Base-by-base conservation (phyloP, 1,140 invertebrate species). In the Anoplophora glabripennis region DNA sequence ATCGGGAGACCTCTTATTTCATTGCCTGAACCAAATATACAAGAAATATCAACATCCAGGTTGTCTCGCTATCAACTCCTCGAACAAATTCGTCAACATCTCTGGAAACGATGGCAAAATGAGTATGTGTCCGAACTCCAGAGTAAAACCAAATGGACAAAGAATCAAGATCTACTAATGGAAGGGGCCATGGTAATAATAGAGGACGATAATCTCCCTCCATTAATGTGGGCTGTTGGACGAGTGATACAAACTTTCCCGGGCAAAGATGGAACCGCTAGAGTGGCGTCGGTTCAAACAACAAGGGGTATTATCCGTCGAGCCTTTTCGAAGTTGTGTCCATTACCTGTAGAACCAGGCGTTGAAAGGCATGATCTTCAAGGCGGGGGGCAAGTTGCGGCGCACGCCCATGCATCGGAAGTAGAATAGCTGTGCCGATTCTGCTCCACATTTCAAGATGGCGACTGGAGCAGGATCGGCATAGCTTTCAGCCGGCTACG, bases 241-340 rank as follows among this genome's bases (percentile, higher is more conserved):
- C 51, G 71, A 36, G 56, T 75, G 4, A 45, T 54, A 8, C 36
- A 42, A 4, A 14, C 70, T 3, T 63, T 69, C 57, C 56, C 66
- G 2, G 71, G 71, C 21, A 21, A 10, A 7, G 69, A 73, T 41
- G 65, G 65, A 21, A 53, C 61, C n/a, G 44, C 11, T 44, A 53
- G 70, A 38, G 67, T 71, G 3, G 66, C 64, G 7, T 58, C 70
- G 7, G 49, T 74, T 14, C 57, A 46, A 38, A 73, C 69, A 1
- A 53, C 52, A 17, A 51, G 41, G 12, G 64, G 68, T 10, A 49
- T 15, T 37, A 59, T 66, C 36, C 61, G 59, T 18, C 11, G 55
- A 7, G 8, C 49, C 4, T 28, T 28, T 28, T 5, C 21, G 3
- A 28, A 28, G 5, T 28, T 28, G 21, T 28, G 21, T 28, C 21